Conservation (phyloP, 1,140 invertebrate genomes). For the Diorhabda carinulata region DNA sequence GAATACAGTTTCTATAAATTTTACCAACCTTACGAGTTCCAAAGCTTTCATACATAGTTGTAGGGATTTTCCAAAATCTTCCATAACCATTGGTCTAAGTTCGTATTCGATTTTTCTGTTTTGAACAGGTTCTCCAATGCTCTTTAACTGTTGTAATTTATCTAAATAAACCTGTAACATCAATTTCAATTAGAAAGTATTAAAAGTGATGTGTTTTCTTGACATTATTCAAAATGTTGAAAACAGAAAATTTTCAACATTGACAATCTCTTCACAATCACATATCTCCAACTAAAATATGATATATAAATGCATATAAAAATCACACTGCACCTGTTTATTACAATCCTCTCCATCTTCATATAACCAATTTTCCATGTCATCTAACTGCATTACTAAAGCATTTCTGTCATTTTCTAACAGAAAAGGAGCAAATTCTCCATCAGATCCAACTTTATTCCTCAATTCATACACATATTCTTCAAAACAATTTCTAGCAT, state of each 20-base stretch:
- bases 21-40: conserved; percentile 57
- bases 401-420: conserved; percentile 64
- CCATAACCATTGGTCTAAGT: conserved; percentile 67
- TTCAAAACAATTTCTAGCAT: conserved; percentile 94
- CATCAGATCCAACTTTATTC: conserved; percentile 72
- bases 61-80: conserved; percentile 70
- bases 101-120: conserved; percentile 70
- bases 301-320: too few relatives aligned
- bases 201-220: not conserved
- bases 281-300: too few relatives aligned
- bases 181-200: conserved; percentile 10
- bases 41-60: conserved; percentile 72
- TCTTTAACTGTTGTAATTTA: conserved; percentile 56
- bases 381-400: conserved; percentile 69
- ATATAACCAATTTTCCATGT: conserved; percentile 95
- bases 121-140: conserved; percentile 79
- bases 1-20: too few relatives aligned
- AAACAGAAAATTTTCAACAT: too few relatives aligned
- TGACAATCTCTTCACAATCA: too few relatives aligned
- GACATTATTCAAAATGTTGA: too few relatives aligned
- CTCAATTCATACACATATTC: conserved; percentile 97
- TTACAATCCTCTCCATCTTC: conserved; percentile 90
- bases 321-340: conserved; percentile 54
- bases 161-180: conserved; percentile 54
- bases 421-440: conserved; percentile 73